Evolutionary conservation across 2,888 invertebrate species (phyloP).

Genomic region (Cosmopolites sordidus): DNA sequence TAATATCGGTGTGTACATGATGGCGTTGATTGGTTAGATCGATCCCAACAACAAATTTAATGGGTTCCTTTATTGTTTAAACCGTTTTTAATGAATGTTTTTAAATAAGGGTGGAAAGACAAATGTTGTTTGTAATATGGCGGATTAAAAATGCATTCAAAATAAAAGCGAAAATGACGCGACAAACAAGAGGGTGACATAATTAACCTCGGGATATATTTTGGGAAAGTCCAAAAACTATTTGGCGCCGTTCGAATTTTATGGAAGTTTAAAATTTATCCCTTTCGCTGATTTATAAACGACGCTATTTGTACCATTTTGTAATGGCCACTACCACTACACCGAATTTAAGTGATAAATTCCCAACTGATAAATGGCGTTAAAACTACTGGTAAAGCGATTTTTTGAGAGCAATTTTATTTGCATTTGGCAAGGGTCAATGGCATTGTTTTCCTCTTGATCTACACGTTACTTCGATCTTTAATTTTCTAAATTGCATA

Average conservation of each 20-base stretch:
- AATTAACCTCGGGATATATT: constrained; percentile 27
- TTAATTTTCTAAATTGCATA: too few species aligned
- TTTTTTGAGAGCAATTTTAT: constrained; percentile 23
- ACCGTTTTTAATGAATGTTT: too few species aligned
- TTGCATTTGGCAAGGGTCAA: constrained; percentile 22
- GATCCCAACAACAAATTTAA: too few species aligned
- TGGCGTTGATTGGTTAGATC: too few species aligned
- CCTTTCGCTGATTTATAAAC: constrained; percentile 27
- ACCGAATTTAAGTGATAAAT: constrained; percentile 28
- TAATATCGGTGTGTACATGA: too few species aligned
- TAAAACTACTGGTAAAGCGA: constrained; percentile 21
- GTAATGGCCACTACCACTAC: constrained; percentile 29
- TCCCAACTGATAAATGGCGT: constrained; percentile 26
- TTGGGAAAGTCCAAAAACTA: constrained; percentile 25
- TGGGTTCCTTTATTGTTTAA: too few species aligned
- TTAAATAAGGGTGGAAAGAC: too few species aligned
- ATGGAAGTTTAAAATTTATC: constrained; percentile 29
- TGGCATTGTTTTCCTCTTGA: constrained; percentile 11
- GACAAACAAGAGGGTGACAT: constrained; percentile 21
- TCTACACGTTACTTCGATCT: too few species aligned
- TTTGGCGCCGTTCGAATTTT: constrained; percentile 28
- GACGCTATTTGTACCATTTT: constrained; percentile 29
- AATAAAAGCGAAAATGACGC: constrained; percentile 11
- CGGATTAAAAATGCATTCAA: constrained; percentile 9
- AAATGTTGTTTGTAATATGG: too few species aligned